Evolutionary conservation across 2,888 invertebrate species (phyloP).

Genomic region (Athalia rosae): DNA sequence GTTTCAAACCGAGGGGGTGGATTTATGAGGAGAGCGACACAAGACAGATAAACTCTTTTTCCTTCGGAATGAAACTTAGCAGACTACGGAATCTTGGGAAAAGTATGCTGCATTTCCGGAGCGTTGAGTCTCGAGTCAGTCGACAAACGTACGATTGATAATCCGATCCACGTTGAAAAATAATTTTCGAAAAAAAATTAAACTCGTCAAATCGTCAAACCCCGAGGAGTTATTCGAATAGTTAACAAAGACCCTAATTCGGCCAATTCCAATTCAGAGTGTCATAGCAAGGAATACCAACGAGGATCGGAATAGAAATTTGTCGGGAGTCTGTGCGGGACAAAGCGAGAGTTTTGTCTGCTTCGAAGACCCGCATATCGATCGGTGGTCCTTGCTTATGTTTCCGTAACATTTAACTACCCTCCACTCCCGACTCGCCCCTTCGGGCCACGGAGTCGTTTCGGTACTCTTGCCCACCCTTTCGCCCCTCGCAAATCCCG

Average conservation of each 20-base stretch:
- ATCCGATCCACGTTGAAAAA: neutral
- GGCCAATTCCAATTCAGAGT: neutral
- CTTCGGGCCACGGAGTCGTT: constrained; percentile 13
- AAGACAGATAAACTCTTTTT: constrained; percentile 21
- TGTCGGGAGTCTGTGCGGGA: constrained; percentile 7
- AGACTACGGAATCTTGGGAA: constrained; percentile 21
- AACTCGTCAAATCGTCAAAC: constrained; percentile 3
- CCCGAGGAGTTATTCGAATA: constrained; percentile 6
- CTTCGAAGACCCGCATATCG: constrained; percentile 24
- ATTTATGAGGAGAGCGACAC: constrained; percentile 34
- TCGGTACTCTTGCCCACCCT: constrained; percentile 11
- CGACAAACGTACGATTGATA: neutral
- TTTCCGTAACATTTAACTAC: constrained; percentile 27
- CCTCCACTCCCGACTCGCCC: neutral
- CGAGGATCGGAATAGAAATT: neutral
- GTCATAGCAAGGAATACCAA: neutral
- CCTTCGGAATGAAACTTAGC: constrained; percentile 28
- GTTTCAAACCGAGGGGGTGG: constrained; percentile 2
- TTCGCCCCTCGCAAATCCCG: neutral
- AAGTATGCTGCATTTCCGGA: neutral
- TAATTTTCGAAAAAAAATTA: neutral
- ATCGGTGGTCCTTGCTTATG: constrained; percentile 30
- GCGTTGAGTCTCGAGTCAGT: constrained; percentile 1
- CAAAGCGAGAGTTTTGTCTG: constrained; percentile 34
- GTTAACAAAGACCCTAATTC: too few relatives aligned